Base-by-base conservation (phyloP, 2,888 invertebrate genomes). In the Xylota segnis region DNA sequence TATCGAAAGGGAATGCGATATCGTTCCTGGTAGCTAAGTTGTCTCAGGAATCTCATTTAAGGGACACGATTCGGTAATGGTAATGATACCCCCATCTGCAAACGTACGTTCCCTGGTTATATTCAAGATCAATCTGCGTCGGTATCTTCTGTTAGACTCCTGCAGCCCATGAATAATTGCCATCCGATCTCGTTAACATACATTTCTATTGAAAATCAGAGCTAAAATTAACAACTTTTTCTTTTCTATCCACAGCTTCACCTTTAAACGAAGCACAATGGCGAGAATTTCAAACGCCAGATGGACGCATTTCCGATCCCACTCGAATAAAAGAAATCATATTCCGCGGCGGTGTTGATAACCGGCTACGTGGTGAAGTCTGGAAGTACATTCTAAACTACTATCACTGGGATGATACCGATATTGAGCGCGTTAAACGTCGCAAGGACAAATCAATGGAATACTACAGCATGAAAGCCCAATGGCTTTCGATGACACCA, bases 331-430 rank as follows among this genome's bases (percentile, higher is more conserved):
- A 96, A 91, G 95, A 96, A 89, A 95, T 97, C 58, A 96, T 99
- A 90, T 99, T 98, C 91, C 95, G 96, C 93, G 99, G 99, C 90
- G 98, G 98, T 65, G 94, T 98, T 23, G 95, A 95, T 10, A 95
- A 95, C 74, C 93, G 94, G 4, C 93, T 98, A 84, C 93, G 98
- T 14, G 93, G 94, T 14, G 96, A 97, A 89, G 97, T 98, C 0
- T 99, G 99, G 99, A 99, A 98, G 91, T 99, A 96, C 92, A 94
- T 99, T 4, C 93, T 99, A 0, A 96, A 96, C 88, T 98, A 97
- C 90, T 96, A 96, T 90, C 95, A 96, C 0, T 98, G 98, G 98
- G 93, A 95, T 82, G 96, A 96, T 88, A 96, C 96, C 0, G 94
- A 94, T 65, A 91, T 94, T 10, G 95, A 97, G 89, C 94, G 98